Evolutionary conservation across 2,113 vertebrate genomes (phyloP).

Genomic region (Tonatia bakeri): DNA sequence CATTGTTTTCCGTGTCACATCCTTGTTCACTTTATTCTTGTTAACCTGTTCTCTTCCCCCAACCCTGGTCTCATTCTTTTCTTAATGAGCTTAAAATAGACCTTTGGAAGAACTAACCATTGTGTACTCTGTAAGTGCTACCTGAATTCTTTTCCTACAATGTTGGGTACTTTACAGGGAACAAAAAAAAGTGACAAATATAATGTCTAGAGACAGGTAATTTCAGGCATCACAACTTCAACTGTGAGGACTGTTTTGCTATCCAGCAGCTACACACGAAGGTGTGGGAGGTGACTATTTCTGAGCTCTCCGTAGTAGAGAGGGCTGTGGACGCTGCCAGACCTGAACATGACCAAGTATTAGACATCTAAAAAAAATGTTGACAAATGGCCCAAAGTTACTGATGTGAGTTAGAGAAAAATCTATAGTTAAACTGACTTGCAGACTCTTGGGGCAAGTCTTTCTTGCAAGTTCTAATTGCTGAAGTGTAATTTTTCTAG

Average conservation of each 20-base stretch:
- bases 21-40: neutral
- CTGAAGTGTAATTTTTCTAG: neutral
- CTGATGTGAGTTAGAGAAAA: neutral
- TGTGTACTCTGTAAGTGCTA: neutral
- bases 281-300: neutral
- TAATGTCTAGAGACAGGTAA: neutral
- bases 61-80: neutral
- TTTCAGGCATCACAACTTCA: neutral
- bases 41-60: neutral
- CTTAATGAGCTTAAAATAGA: neutral
- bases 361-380: neutral
- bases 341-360: neutral
- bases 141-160: neutral
- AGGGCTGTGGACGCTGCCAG: neutral
- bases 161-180: neutral
- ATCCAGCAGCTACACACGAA: neutral
- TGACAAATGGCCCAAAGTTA: neutral
- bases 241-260: neutral
- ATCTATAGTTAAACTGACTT: neutral
- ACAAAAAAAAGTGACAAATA: neutral
- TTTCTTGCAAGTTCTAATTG: neutral
- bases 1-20: neutral
- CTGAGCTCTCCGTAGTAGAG: neutral
- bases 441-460: neutral
- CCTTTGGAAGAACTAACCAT: neutral